phyloP scores from a whole-genome alignment of 2,113 vertebrate species.

The Camelus dromedarius region DNA sequence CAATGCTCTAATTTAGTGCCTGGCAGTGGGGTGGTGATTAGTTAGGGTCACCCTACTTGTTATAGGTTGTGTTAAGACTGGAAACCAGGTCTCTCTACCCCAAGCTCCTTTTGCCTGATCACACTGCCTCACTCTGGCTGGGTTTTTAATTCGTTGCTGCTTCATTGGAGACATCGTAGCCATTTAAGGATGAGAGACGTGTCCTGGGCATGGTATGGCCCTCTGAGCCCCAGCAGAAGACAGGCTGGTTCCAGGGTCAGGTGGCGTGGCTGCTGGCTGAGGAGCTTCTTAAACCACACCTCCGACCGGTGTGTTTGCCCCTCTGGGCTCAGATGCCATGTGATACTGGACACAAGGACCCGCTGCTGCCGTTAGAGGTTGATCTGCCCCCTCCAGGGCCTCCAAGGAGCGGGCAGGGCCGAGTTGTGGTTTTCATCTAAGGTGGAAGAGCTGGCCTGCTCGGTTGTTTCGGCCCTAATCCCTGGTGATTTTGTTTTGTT shows the following conservation, averaged over 20 bases:
- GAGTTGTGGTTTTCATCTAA: not conserved
- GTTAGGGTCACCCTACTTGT: not conserved
- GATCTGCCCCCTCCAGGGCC: not conserved
- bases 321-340: not conserved
- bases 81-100: not conserved
- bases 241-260: too few species aligned
- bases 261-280: not conserved
- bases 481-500: not conserved
- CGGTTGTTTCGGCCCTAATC: constrained; percentile 29
- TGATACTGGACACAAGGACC: not conserved
- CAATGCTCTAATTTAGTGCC: not conserved
- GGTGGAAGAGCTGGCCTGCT: not conserved
- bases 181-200: not conserved
- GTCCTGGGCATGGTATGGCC: not conserved
- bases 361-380: not conserved
- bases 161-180: not conserved
- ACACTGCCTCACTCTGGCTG: not conserved
- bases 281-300: not conserved
- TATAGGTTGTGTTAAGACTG: not conserved
- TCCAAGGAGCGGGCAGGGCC: not conserved
- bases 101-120: not conserved
- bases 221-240: not conserved
- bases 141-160: not conserved
- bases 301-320: not conserved
- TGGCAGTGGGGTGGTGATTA: not conserved